Conservation (phyloP, 2,113 vertebrate species). For the Haplotaxodon microlepis region DNA sequence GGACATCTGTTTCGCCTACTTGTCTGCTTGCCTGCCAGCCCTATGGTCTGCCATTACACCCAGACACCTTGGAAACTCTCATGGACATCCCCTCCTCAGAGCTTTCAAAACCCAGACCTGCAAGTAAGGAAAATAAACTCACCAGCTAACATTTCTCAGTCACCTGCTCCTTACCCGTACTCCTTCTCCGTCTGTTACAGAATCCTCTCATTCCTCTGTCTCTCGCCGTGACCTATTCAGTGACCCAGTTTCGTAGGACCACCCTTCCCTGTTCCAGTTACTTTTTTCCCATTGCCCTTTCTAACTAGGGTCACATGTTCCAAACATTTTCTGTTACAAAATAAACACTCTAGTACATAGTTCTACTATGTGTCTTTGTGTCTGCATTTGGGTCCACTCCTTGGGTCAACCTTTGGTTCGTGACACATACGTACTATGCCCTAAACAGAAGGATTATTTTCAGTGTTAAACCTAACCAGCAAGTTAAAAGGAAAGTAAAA, state of each 20-base stretch:
- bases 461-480: not conserved
- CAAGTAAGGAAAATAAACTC: not conserved
- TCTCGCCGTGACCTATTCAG: not conserved
- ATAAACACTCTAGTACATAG: not conserved
- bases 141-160: not conserved
- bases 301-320: not conserved
- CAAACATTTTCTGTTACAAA: not conserved
- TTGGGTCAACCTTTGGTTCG: not conserved
- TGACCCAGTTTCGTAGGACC: not conserved
- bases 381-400: not conserved
- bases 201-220: not conserved
- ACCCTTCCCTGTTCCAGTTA: not conserved
- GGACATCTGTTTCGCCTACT: not conserved
- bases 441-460: not conserved
- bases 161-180: not conserved
- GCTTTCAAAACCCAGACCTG: not conserved
- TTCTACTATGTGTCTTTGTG: not conserved
- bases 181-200: not conserved
- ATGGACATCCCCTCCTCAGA: not conserved
- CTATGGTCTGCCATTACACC: not conserved
- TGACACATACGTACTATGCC: not conserved
- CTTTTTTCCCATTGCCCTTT: not conserved
- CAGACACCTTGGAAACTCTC: not conserved
- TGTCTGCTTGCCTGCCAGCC: not conserved
- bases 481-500: not conserved